phyloP scores from a whole-genome alignment of 2,113 vertebrate genomes.

The Oncorhynchus mykiss region DNA sequence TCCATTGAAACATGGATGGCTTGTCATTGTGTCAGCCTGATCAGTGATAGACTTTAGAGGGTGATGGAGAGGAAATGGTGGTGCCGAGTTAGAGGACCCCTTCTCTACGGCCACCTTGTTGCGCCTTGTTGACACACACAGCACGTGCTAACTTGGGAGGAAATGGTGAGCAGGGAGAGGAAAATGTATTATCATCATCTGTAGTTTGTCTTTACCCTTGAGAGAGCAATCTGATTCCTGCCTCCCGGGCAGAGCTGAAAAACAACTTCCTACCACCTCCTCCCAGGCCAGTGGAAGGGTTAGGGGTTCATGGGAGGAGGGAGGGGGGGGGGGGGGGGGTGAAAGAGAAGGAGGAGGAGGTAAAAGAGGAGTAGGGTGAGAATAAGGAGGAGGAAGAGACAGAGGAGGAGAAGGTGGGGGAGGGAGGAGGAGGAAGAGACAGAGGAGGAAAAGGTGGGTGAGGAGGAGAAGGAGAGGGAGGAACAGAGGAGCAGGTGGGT shows the following conservation, averaged over 20 bases:
- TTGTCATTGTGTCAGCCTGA: conserved; percentile 23
- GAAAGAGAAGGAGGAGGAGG: not conserved
- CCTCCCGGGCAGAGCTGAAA: conserved; percentile 9
- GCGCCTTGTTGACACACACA: not conserved
- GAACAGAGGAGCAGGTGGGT: no score
- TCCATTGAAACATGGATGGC: conserved; percentile 47
- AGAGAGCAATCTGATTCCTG: not conserved
- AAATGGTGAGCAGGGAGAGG: conserved; percentile 12
- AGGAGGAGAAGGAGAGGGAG: not conserved
- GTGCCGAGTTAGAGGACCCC: not conserved
- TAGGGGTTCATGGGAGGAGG: conserved; percentile 16
- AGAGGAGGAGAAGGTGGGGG: no score
- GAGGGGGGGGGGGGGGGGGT: no score
- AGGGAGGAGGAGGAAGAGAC: no score
- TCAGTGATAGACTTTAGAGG: conserved; percentile 11
- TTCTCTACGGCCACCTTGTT: not conserved
- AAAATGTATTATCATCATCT: conserved; percentile 13
- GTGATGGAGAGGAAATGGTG: not conserved
- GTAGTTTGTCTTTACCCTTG: not conserved
- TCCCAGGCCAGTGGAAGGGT: not conserved
- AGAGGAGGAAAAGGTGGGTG: not conserved
- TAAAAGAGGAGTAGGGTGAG: no score
- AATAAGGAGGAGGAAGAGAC: no score
- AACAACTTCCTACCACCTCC: not conserved
- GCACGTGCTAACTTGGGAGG: conserved; percentile 2